A percentile compares a stretch with the other conserved stretches of the same genome.
Evolutionary conservation across 1,140 invertebrate species (phyloP).

Genomic region (Hyles euphorbiae): DNA sequence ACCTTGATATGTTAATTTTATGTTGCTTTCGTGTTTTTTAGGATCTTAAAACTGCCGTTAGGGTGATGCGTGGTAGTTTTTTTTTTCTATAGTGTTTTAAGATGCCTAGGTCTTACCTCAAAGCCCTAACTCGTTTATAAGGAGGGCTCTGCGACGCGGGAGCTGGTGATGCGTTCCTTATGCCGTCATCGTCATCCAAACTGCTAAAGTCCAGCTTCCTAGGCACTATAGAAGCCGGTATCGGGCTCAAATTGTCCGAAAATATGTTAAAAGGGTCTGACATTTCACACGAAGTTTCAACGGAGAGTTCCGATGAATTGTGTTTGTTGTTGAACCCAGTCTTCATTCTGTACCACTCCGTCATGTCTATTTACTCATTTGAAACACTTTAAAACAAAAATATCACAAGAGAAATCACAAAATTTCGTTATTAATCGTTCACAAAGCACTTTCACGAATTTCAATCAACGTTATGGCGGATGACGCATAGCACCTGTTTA

Average conservation of each 20-base stretch:
- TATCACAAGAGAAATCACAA: constrained; percentile 34
- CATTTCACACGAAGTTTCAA: constrained; percentile 63
- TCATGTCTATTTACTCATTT: constrained; percentile 55
- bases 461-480: constrained; percentile 69
- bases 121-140: constrained; percentile 86
- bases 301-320: constrained; percentile 62
- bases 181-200: constrained; percentile 58
- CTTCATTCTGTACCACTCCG: constrained; percentile 66
- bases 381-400: constrained; percentile 41
- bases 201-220: constrained; percentile 66
- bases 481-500: constrained; percentile 71
- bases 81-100: too few species aligned
- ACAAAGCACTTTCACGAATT: constrained; percentile 43
- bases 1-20: too few species aligned
- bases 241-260: constrained; percentile 65
- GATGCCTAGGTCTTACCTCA: constrained; percentile 67
- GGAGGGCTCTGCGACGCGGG: constrained; percentile 78
- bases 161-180: constrained; percentile 41
- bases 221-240: constrained; percentile 59
- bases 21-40: too few species aligned
- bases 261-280: constrained; percentile 65
- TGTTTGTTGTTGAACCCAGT: constrained; percentile 46
- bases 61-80: constrained; percentile 25
- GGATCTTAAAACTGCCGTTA: constrained; percentile 1
- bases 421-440: constrained; percentile 13